These are phyloP conservation scores for Heliconius erato DNA, from an alignment of 2,888 invertebrate genomes.

Conservation along the genomic window DNA sequence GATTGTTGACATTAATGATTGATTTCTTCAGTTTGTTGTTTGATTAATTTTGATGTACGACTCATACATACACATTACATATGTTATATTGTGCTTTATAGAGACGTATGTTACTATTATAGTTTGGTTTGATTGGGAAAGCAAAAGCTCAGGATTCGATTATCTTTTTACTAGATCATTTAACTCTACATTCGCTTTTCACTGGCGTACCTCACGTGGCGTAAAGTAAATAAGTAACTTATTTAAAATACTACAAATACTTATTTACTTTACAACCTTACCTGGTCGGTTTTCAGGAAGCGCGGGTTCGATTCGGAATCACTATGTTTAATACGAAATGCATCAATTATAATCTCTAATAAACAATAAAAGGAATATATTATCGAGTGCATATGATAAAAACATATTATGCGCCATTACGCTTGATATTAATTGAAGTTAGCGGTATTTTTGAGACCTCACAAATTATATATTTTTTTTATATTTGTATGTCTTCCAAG, in stretches of 20 bases:
- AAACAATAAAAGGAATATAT: conserved; percentile 30
- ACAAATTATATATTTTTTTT: conserved; percentile 54
- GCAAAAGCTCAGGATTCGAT: no score
- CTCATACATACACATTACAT: conserved; percentile 6
- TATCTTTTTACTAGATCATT: no score
- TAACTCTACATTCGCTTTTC: no score
- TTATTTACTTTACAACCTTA: no score
- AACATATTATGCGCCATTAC: conserved; percentile 55
- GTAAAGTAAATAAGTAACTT: no score
- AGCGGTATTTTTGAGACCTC: conserved; percentile 47
- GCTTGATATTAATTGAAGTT: conserved; percentile 42
- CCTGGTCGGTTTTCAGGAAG: no score
- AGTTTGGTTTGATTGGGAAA: no score
- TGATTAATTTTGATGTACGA: conserved; percentile 54
- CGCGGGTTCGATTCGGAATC: no score
- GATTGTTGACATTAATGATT: conserved; percentile 76
- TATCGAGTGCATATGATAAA: conserved; percentile 1
- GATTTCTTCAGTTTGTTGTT: conserved; percentile 69
- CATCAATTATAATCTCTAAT: conserved; percentile 26
- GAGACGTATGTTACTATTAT: conserved; percentile 2
- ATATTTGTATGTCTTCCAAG: not conserved
- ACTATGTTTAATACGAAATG: not conserved
- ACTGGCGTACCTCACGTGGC: no score
- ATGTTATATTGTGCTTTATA: conserved; percentile 11
- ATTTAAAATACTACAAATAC: no score